A percentile compares a stretch with the other conserved stretches of the same genome.
phyloP scores from a whole-genome alignment of 2,113 vertebrate genomes.

The Hemichromis elongatus region DNA sequence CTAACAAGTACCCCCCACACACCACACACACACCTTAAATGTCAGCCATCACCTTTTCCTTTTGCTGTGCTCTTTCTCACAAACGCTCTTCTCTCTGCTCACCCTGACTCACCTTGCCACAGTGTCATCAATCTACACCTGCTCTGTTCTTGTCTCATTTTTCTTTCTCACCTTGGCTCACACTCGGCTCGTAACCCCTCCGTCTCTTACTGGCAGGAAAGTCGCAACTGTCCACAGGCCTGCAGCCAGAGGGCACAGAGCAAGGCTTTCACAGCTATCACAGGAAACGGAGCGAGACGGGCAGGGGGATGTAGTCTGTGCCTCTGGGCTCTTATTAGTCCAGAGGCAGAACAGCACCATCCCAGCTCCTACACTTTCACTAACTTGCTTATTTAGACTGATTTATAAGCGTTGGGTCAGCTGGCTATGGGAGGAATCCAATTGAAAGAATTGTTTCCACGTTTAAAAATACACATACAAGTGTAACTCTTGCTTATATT shows the following conservation, averaged over 20 bases:
- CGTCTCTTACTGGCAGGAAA: background rate
- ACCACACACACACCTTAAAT: background rate
- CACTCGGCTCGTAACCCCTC: background rate
- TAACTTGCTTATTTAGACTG: background rate
- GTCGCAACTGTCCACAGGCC: background rate
- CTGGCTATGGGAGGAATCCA: background rate
- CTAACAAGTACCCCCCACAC: background rate
- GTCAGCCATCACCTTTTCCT: background rate
- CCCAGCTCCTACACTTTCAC: background rate
- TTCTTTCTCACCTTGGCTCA: slow-evolving; percentile 21
- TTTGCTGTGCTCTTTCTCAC: background rate
- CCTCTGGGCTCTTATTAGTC: background rate
- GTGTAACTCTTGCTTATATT: background rate
- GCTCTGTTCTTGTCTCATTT: background rate
- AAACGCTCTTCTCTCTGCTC: background rate
- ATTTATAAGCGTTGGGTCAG: background rate
- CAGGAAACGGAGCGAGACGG: slow-evolving; percentile 10
- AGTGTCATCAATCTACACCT: slow-evolving; percentile 19
- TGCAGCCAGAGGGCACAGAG: slow-evolving; percentile 8
- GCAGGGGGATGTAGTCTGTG: background rate
- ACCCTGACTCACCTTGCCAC: slow-evolving; percentile 10
- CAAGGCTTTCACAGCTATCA: background rate
- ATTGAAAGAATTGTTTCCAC: background rate
- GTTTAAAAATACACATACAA: background rate
- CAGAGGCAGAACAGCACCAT: background rate